Conservation (phyloP, 2,888 invertebrate genomes). For the Odontocerum albicorne region DNA sequence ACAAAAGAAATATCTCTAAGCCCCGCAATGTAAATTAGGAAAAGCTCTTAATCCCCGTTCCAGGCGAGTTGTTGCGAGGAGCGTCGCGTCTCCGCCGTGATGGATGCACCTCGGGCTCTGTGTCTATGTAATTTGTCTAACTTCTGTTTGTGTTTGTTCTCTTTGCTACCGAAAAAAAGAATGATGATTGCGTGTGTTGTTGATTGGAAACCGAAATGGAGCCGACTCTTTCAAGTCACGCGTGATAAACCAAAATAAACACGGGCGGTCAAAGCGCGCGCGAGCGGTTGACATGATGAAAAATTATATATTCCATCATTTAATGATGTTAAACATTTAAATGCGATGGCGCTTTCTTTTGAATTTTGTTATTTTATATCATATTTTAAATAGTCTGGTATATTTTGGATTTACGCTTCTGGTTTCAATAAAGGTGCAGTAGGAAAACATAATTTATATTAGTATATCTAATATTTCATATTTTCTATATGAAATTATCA, state of each 20-base stretch:
- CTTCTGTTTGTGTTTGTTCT: slow-evolving; percentile 7
- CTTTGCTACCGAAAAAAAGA: slow-evolving; percentile 18
- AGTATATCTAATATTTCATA: too few species aligned
- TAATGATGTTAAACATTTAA: too few species aligned
- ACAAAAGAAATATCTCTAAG: too few species aligned
- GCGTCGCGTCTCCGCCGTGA: slow-evolving; percentile 21
- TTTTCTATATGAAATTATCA: too few species aligned
- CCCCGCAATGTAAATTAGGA: slow-evolving; percentile 14
- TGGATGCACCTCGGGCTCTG: slow-evolving; percentile 14
- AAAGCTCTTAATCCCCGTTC: slow-evolving; percentile 4
- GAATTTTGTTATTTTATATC: too few species aligned
- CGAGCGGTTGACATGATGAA: background rate
- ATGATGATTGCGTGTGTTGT: slow-evolving; percentile 5
- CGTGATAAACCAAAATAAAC: slow-evolving; percentile 16
- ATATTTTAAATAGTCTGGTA: too few species aligned
- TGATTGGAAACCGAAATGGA: slow-evolving; percentile 22
- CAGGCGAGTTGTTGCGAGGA: slow-evolving; percentile 16
- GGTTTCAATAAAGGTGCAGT: too few species aligned
- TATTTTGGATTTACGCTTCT: too few species aligned
- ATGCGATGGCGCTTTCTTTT: too few species aligned
- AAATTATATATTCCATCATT: too few species aligned
- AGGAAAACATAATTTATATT: too few species aligned
- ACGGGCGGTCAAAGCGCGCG: background rate
- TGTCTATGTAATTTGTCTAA: slow-evolving; percentile 29
- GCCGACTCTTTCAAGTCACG: slow-evolving; percentile 13